phyloP scores from a whole-genome alignment of 2,797 vertebrate species.

The Scleropages formosus region DNA sequence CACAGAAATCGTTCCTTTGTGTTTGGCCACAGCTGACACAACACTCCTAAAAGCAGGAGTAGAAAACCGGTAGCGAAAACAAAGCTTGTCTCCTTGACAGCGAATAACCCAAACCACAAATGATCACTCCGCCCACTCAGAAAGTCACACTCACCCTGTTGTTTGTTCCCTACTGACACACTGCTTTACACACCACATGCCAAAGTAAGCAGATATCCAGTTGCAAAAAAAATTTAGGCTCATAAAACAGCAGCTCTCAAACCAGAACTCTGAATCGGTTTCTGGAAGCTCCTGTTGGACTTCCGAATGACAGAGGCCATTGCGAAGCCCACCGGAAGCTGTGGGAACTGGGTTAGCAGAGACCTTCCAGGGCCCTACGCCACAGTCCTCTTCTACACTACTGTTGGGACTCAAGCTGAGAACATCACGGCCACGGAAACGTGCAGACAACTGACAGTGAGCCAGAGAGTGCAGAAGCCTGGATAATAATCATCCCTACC shows the following conservation, averaged over 20 bases:
- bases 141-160: neutral
- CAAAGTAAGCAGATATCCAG: neutral
- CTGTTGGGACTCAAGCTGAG: neutral
- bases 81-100: neutral
- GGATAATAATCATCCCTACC: neutral
- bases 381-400: neutral
- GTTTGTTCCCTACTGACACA: conserved; percentile 8
- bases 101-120: neutral
- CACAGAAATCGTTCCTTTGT: neutral
- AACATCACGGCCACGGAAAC: neutral
- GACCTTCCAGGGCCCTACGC: neutral
- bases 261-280: neutral
- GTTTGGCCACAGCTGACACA: neutral
- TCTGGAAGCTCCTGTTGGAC: neutral
- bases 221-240: neutral
- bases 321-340: too few relatives aligned
- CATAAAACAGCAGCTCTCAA: neutral
- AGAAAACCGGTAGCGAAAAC: neutral
- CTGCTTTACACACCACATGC: neutral
- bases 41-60: neutral
- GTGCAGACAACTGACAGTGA: too few relatives aligned
- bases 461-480: too few relatives aligned
- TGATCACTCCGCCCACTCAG: conserved; percentile 2
- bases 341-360: neutral
- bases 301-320: too few relatives aligned